Evolutionary conservation across 2,113 vertebrate genomes (phyloP), one percentile per base, ranked within the genome.

Genomic region (Platichthys stellatus): DNA sequence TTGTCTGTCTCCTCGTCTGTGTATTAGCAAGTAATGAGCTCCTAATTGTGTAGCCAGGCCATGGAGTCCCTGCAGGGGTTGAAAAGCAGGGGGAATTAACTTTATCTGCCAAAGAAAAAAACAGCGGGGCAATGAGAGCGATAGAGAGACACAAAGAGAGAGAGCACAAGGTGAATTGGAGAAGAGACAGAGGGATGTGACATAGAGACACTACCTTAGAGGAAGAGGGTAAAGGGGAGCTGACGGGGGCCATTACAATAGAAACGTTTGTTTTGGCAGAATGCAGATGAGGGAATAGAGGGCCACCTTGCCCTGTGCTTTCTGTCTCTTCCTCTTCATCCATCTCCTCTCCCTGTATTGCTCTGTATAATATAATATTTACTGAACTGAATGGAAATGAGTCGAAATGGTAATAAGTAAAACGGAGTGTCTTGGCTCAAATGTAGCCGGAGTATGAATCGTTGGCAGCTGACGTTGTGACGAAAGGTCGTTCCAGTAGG

Each of bases 31-130:
- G 76, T 92, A 90, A 90, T 91, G 84, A 89, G 81, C 73, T 84
- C 78, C 85, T 90, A 89, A 92, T 92, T 92, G 84, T 82, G 80
- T 68, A 84, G 81, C 85, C 54, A 82, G 89, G 88, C 78, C 88
- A 83, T 68, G 69, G 78, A 86, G 86, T 85, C 77, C 84, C 74
- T 82, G 77, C 78, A 60, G 76, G 76, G 86, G 71, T 82, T 74
- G 78, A 69, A 78, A 86, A 86, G 60, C 65, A 47, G 61, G 18
- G 63, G 2, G 20, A 79, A 80, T 79, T 43, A 89, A 86, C 74
- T 82, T 23, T 85, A 87, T 78, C 82, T 85, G 76, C 26, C 82
- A 72, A 67, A 85, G 23, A 74, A 43, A 7, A 47, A 3, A 12
- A 74, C 65, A 67, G 47, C 0, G 15, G 70, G 73, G 8, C 69